phyloP scores from a whole-genome alignment of 2,797 vertebrate species.

The Alca torda region DNA sequence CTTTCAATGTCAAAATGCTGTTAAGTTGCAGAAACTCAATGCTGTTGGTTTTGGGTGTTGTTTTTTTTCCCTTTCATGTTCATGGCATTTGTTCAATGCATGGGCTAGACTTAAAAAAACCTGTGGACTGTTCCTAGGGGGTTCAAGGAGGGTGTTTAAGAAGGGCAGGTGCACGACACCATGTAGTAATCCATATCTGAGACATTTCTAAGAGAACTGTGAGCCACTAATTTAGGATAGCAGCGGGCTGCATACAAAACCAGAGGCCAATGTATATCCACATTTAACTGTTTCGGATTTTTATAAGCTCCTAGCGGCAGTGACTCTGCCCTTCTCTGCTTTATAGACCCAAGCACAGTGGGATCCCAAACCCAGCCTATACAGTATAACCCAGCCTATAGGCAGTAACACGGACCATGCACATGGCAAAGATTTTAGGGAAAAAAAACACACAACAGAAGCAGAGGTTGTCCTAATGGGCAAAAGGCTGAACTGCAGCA shows the following conservation, averaged over 20 bases:
- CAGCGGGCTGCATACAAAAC: background rate
- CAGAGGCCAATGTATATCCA: background rate
- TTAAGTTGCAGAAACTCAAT: background rate
- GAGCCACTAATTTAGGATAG: background rate
- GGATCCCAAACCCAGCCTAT: background rate
- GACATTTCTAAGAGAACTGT: background rate
- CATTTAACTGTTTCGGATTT: background rate
- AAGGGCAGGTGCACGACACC: background rate
- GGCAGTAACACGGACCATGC: background rate
- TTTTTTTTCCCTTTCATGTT: background rate
- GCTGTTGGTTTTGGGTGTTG: background rate
- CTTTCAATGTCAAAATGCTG: background rate
- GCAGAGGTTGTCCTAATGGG: background rate
- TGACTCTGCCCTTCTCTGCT: background rate
- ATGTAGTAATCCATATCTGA: background rate
- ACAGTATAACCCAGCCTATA: background rate
- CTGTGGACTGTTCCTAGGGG: background rate
- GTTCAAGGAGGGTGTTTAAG: background rate
- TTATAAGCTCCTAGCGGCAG: background rate
- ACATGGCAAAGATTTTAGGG: rapidly evolving
- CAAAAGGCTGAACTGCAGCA: background rate
- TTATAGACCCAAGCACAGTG: background rate
- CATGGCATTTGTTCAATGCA: background rate
- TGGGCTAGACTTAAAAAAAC: background rate
- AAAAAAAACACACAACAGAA: background rate